Base-by-base conservation (phyloP, 2,113 vertebrate species). In the Rhinoptilus africanus region DNA sequence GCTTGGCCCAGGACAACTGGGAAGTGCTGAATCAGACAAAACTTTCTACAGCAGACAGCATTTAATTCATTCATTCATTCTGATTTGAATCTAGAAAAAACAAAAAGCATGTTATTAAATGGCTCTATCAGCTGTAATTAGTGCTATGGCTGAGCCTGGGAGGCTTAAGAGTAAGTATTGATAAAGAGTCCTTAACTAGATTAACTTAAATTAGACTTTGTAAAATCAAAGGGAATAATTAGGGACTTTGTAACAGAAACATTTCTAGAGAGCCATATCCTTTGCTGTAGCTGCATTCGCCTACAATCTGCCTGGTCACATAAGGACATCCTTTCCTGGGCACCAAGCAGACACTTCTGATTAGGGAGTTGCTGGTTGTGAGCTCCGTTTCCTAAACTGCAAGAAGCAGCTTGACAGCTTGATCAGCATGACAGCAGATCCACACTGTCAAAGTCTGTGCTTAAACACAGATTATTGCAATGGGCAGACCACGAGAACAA, bases 391-490 rank as follows among this genome's bases (percentile, higher is more conserved):
- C 77, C 67, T 69, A 24, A 50, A n/a, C 28, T 20, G 54, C 37
- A 82, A 91, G 56, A 77, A 96, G 51, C 69, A 67, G 76, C 67
- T 45, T 93, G 88, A 93, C 88, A 93, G 88, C 72, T 93, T 73
- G 82, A 95, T 75, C 91, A 94, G 67, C 63, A 64, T 26, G 78
- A 90, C 63, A 91, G 79, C 76, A 91, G 84, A 95, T 89, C 86
- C 64, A 6, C 30, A 18, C 79, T 95, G 76, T 79, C 73, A 66
- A 75, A 85, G 24, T 57, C 50, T 54, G 37, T 69, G 50, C 68
- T 89, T 76, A 93, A 92, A 83, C 14, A 48, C 12, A 67, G 59
- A 93, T 91, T 71, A 92, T 80, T 91, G 72, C 73, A 89, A 84
- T 2, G 15, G 72, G 28, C 63, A 97, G 88, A 69, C 62, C 93